These are phyloP conservation scores for Sitobion miscanthi DNA, from an alignment of 1,140 invertebrate species.

Conservation along the genomic window DNA sequence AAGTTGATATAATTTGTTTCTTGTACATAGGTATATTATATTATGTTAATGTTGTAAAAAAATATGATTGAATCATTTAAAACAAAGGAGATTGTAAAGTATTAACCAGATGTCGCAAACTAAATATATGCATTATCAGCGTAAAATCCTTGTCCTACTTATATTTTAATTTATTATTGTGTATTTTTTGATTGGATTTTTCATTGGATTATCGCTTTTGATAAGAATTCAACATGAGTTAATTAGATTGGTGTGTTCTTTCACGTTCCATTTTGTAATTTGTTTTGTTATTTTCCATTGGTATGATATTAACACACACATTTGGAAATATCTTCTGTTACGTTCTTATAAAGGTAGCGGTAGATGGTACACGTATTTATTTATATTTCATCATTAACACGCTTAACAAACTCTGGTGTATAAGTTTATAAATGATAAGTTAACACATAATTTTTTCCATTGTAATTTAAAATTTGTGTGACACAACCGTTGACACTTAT, in stretches of 20 bases:
- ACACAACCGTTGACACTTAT: too few species aligned
- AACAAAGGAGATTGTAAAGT: conserved; percentile 18
- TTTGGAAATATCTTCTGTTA: background rate
- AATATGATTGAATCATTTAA: background rate
- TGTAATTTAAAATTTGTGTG: background rate
- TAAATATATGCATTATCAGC: background rate
- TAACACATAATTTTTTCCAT: background rate
- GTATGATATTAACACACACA: background rate
- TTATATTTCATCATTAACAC: background rate
- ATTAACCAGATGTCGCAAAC: background rate
- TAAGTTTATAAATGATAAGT: background rate
- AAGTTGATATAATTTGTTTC: background rate
- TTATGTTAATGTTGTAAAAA: background rate
- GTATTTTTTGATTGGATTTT: conserved; percentile 13
- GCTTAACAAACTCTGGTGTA: background rate
- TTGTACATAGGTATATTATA: background rate
- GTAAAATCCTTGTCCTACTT: conserved; percentile 31
- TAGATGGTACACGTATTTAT: background rate
- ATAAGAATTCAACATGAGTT: conserved; percentile 4
- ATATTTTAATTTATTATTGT: conserved; percentile 15
- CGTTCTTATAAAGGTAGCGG: background rate
- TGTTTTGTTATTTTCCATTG: background rate
- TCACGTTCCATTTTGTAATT: conserved; percentile 2
- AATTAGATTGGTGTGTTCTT: background rate
- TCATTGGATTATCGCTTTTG: background rate